Evolutionary conservation across 1,140 invertebrate species (phyloP), one percentile per base, ranked within the genome.

Genomic region (Wiebesia pumilae): DNA sequence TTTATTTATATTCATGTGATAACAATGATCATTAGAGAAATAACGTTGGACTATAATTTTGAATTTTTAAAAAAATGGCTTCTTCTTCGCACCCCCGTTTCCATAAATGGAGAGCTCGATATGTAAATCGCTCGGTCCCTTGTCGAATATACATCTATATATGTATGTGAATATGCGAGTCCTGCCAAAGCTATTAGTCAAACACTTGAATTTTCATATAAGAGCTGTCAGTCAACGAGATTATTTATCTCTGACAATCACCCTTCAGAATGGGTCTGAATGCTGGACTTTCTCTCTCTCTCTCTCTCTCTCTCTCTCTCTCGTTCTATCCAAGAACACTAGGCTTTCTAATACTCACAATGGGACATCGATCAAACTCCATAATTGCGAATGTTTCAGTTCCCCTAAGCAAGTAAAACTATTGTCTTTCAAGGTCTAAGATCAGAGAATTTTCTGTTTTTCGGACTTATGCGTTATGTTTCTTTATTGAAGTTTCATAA

Each of bases 181-280:
- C 47, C 77, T 33, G 21, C 43, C 33, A 83, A 71, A 86, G 89
- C 91, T 91, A 92, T 92, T 91, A 91, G 90, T 92, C 91, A 92
- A 89, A 85, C 87, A 90, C 88, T 89, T 88, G 90, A 92, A 92
- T 91, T 91, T 92, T 92, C 91, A 91, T 92, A 91, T 87, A 91
- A 90, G 87, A 87, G 88, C 91, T 90, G 91, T 92, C 91, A 91
- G 90, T 92, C 89, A 90, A 73, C 77, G 86, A 84, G 88, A 90
- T 91, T 91, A 92, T 91, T 91, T 90, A 90, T 89, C 88, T 90
- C 89, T 88, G 88, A 88, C 89, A 71, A 90, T 87, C 87, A 79
- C 58, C 90, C 89, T 88, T 81, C 79, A 81, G 38, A 86, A 81
- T 54, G 84, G 62, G 67, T 81, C 38, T 69, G 16, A 51, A 73